phyloP scores from a whole-genome alignment of 2,113 vertebrate species.

The Regulus satrapa region DNA sequence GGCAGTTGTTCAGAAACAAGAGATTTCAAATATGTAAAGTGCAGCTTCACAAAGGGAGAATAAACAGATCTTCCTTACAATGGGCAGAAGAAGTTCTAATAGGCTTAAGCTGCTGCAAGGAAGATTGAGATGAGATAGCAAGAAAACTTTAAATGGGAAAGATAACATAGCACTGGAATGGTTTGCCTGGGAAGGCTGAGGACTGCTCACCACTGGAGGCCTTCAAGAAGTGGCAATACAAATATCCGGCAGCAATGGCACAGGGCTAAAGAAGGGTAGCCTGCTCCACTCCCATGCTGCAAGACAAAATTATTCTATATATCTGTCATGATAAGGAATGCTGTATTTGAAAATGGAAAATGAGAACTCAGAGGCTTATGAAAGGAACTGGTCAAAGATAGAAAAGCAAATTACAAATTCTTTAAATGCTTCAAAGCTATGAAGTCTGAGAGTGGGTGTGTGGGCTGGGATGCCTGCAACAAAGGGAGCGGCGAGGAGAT shows the following conservation, averaged over 20 bases:
- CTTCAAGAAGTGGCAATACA: background rate
- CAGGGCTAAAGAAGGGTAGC: background rate
- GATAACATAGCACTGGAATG: background rate
- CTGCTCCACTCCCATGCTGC: background rate
- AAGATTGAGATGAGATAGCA: background rate
- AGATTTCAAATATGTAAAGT: background rate
- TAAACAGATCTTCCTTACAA: background rate
- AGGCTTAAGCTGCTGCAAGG: background rate
- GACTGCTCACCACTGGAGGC: background rate
- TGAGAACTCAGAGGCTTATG: background rate
- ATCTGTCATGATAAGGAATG: background rate
- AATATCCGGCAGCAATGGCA: background rate
- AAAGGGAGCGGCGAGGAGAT: background rate
- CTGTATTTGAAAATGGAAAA: conserved; percentile 7
- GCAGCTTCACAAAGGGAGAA: background rate
- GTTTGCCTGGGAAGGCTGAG: background rate
- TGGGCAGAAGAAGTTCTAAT: background rate
- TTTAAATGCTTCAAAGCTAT: conserved; percentile 23
- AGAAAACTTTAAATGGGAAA: background rate
- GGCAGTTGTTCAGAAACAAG: background rate
- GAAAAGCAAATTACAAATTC: conserved; percentile 34
- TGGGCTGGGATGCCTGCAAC: background rate
- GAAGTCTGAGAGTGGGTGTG: conserved; percentile 7
- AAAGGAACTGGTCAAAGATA: background rate
- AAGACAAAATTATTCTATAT: background rate